Evolutionary conservation across 2,797 vertebrate genomes (phyloP).

Genomic region (Spondyliosoma cantharus): DNA sequence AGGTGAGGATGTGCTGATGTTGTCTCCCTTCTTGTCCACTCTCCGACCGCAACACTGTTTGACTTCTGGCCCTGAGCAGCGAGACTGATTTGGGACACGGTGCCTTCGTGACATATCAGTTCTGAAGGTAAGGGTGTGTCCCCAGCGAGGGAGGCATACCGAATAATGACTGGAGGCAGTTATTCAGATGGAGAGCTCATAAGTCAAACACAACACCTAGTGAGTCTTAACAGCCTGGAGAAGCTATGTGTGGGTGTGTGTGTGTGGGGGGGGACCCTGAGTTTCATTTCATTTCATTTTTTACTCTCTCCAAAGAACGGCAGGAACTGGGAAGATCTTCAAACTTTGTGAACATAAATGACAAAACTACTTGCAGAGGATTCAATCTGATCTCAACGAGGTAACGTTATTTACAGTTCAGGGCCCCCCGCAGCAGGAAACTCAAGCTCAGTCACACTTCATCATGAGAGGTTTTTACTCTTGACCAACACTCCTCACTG

Average conservation of each 20-base stretch:
- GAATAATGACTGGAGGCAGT: constrained; percentile 64
- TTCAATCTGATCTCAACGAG: background rate
- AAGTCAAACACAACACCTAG: constrained; percentile 54
- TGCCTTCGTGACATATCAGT: constrained; percentile 52
- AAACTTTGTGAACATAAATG: background rate
- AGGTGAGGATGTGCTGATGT: constrained; percentile 27
- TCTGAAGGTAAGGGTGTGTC: constrained; percentile 68
- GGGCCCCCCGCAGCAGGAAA: background rate
- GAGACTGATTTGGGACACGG: constrained; percentile 33
- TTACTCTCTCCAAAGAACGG: background rate
- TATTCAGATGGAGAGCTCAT: constrained; percentile 39
- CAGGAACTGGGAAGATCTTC: background rate
- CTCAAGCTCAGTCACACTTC: background rate
- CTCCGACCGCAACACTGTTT: constrained; percentile 10
- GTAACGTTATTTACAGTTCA: background rate
- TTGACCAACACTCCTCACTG: background rate
- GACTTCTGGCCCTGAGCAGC: constrained; percentile 1
- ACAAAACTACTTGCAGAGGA: background rate
- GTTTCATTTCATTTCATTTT: background rate
- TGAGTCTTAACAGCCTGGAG: constrained; percentile 37
- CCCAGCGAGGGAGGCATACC: constrained; percentile 39
- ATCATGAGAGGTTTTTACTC: background rate
- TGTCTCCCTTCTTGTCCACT: constrained; percentile 1
- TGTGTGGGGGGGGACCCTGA: background rate
- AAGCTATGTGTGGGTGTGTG: no score